phyloP scores from a whole-genome alignment of 2,888 invertebrate genomes.

The Timema cristinae region DNA sequence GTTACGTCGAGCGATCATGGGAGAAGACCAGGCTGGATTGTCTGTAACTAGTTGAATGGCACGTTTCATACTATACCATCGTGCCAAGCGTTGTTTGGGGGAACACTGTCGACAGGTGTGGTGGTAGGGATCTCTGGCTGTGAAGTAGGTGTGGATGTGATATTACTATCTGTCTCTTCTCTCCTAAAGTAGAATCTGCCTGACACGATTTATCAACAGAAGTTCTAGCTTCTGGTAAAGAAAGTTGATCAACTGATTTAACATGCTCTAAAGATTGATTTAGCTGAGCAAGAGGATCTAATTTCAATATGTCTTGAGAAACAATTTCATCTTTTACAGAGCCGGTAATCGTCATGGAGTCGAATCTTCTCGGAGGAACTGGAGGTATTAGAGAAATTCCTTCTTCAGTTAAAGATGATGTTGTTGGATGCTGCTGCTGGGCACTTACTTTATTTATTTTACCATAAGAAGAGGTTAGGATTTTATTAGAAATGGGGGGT shows the following conservation, averaged over 20 bases:
- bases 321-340: too few species aligned
- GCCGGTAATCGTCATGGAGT: constrained; percentile 52
- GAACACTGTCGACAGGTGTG: too few species aligned
- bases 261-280: too few species aligned
- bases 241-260: too few species aligned
- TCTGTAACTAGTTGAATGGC: constrained; percentile 36
- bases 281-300: too few species aligned
- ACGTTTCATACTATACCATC: constrained; percentile 35
- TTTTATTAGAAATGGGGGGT: neutral
- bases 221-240: too few species aligned
- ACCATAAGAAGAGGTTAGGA: constrained; percentile 27
- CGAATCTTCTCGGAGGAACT: constrained; percentile 58
- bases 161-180: too few species aligned
- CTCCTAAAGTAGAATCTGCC: too few species aligned
- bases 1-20: constrained; percentile 27
- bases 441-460: constrained; percentile 21
- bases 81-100: constrained; percentile 19
- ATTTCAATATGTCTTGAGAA: too few species aligned
- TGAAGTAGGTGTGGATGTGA: too few species aligned
- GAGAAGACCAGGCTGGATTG: constrained; percentile 23
- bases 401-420: constrained; percentile 34
- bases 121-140: too few species aligned
- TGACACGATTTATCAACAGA: too few species aligned
- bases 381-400: constrained; percentile 48
- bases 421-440: constrained; percentile 29